Percentiles rank a stretch among this genome's conserved stretches.
These are phyloP conservation scores for Saxicola maurus DNA, from an alignment of 2,797 vertebrate species.

Conservation along the genomic window DNA sequence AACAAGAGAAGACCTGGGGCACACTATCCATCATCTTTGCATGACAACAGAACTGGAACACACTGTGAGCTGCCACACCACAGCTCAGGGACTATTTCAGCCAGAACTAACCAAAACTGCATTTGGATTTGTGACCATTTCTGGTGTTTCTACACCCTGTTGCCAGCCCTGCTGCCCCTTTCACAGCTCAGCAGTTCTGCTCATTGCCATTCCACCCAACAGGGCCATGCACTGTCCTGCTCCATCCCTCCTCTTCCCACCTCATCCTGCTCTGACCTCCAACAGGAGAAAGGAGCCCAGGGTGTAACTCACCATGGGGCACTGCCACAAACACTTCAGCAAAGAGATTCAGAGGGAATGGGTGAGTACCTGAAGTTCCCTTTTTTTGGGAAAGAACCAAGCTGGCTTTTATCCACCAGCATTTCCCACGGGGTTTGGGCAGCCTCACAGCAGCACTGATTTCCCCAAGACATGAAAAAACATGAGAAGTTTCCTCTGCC, in stretches of 20 bases:
- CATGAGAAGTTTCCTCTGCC: neutral
- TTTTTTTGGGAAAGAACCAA: neutral
- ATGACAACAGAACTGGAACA: neutral
- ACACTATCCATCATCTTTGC: neutral
- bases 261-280: rapidly evolving
- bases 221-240: rapidly evolving
- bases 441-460: neutral
- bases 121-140: rapidly evolving
- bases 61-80: neutral
- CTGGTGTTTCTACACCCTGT: neutral
- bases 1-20: neutral
- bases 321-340: rapidly evolving
- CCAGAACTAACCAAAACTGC: neutral
- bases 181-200: neutral
- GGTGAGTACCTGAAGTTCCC: neutral
- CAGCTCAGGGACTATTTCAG: neutral
- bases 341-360: neutral
- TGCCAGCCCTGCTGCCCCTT: neutral
- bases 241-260: neutral
- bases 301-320: rapidly evolving
- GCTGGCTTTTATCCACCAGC: neutral
- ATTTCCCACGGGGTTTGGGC: neutral
- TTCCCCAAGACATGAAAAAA: neutral
- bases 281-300: neutral
- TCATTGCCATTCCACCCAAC: rapidly evolving